Evolutionary conservation across 2,113 vertebrate species (phyloP).

Genomic region (Desmodus rotundus): DNA sequence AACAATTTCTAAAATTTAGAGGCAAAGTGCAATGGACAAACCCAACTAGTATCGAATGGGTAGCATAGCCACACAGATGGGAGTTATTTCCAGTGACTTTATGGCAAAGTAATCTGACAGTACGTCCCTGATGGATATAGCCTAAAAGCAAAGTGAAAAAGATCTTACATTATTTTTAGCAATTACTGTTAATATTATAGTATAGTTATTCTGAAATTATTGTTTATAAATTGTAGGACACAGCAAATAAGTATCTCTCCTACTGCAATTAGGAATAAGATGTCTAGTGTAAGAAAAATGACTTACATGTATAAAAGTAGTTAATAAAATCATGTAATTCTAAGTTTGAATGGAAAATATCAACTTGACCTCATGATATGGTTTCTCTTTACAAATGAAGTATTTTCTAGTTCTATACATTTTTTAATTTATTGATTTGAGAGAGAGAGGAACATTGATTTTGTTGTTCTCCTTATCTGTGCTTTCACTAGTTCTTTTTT

Average conservation of each 20-base stretch:
- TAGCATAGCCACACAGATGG: background rate
- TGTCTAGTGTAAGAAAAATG: background rate
- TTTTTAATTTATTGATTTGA: no score
- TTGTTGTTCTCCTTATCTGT: no score
- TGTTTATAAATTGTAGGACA: background rate
- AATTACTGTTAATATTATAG: background rate
- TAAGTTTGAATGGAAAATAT: constrained; percentile 2
- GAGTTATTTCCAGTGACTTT: constrained; percentile 11
- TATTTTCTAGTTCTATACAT: background rate
- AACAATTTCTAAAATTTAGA: background rate
- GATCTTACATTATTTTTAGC: background rate
- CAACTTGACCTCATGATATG: background rate
- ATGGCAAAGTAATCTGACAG: background rate
- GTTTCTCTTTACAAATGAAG: constrained; percentile 33
- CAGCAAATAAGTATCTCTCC: constrained; percentile 6
- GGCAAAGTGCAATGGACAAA: background rate
- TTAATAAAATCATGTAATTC: constrained; percentile 3
- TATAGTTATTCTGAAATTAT: background rate
- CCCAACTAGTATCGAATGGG: background rate
- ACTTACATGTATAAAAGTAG: background rate
- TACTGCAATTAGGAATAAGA: background rate
- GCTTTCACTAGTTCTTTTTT: no score
- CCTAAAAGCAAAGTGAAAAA: constrained; percentile 20
- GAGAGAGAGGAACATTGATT: no score
- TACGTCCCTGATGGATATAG: background rate